Evolutionary conservation across 2,888 invertebrate genomes (phyloP), one percentile per base, ranked within the genome.

Genomic region (Epistrophella euchroma): DNA sequence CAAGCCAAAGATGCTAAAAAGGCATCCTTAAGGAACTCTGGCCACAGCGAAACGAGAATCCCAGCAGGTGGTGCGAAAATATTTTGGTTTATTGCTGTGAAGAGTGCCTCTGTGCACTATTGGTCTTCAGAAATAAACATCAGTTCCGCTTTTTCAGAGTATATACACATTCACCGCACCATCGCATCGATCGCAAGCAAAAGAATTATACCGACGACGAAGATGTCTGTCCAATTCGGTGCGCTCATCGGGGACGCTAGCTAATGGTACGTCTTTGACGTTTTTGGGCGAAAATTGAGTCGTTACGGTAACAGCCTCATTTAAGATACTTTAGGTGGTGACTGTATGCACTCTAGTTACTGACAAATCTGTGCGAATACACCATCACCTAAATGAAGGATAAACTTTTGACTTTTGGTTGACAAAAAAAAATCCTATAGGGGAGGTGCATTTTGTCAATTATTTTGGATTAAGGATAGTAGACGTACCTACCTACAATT

Each of bases 21-120:
- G 74, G 58, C 68, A 74, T 73, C 83, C 83, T 35, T 22, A 70
- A 75, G 72, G 66, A 60, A 80, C 47, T 72, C 47, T 62, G 76
- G 85, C 85, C 85, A 55, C 85, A 85, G 76, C 47, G 28, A 58
- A 80, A 81, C 76, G 55, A 85, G 72, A 72, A 77, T 47, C 45
- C 19, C 85, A 80, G 80, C 85, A 76, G 85, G 85, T 85, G 85
- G 73, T 81, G 35, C 45, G 80, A 85, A 80, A 85, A 85, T 85
- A 85, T 85, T 85, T 85, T 80, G 85, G 85, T 73, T 85, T 80
- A 85, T 85, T 76, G 68, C 76, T 85, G 80, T 85, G 68, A 35
- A 28, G 72, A 85, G 80, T 85, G 85, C 85, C 85, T 60, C 84
- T 80, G 84, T 85, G 80, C 58, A 77, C 55, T 75, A 56, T 58